Evolutionary conservation across 1,140 invertebrate species (phyloP).

Genomic region (Solenopsis fugax): DNA sequence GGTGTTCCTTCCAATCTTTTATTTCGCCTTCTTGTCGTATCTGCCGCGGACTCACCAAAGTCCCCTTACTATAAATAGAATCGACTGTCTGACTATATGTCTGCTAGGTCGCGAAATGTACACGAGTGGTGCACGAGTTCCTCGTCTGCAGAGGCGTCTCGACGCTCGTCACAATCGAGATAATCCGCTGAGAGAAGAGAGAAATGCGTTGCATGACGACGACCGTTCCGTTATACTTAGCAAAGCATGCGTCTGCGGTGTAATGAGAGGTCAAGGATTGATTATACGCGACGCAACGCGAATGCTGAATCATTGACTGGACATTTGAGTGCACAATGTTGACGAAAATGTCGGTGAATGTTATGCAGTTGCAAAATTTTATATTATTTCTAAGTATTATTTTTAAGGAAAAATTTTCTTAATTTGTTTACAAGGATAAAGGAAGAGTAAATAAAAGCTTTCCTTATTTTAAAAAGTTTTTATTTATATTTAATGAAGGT

Average conservation of each 20-base stretch:
- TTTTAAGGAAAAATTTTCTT: neutral
- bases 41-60: constrained; percentile 45
- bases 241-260: constrained; percentile 6
- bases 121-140: constrained; percentile 67
- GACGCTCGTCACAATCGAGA: constrained; percentile 63
- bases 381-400: neutral
- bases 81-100: constrained; percentile 77
- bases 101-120: constrained; percentile 76
- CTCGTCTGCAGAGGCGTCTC: constrained; percentile 73
- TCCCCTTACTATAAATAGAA: constrained; percentile 74
- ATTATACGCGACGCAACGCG: constrained; percentile 14
- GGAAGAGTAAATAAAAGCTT: neutral
- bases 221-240: constrained; percentile 65
- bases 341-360: neutral
- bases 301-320: constrained; percentile 2
- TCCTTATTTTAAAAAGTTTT: neutral
- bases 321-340: neutral
- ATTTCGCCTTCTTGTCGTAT: constrained; percentile 30
- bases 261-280: constrained; percentile 52
- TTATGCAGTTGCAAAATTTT: neutral
- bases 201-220: constrained; percentile 30
- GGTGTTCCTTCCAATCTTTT: constrained; percentile 7
- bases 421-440: neutral
- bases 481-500: neutral
- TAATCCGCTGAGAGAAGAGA: constrained; percentile 39